These are phyloP conservation scores for Habrosyne pyritoides DNA, from an alignment of 2,888 invertebrate species.

Conservation along the genomic window DNA sequence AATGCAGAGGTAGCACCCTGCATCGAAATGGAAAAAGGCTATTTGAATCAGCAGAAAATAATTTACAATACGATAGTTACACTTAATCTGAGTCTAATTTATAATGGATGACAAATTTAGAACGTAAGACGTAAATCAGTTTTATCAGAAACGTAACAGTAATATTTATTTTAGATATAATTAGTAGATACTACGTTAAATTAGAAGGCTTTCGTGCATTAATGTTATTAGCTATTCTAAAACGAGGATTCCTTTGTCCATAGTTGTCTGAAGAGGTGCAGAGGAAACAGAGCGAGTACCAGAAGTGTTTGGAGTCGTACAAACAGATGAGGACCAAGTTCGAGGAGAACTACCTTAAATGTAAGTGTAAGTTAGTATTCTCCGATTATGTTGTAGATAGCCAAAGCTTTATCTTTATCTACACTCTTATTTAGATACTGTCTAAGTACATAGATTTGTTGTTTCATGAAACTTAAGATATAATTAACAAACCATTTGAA, in stretches of 20 bases:
- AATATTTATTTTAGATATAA: background rate
- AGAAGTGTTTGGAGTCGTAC: slow-evolving; percentile 94
- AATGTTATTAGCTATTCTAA: slow-evolving; percentile 15
- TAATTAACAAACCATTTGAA: too few relatives aligned
- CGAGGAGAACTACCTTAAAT: slow-evolving; percentile 96
- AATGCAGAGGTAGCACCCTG: too few relatives aligned
- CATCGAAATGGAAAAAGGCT: too few relatives aligned
- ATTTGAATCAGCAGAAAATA: too few relatives aligned
- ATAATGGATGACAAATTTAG: background rate
- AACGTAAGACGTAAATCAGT: background rate
- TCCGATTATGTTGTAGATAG: slow-evolving; percentile 11
- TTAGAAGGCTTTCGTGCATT: too few relatives aligned
- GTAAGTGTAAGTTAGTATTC: slow-evolving; percentile 71
- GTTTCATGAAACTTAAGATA: too few relatives aligned
- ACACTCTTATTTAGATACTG: too few relatives aligned
- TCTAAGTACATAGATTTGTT: too few relatives aligned
- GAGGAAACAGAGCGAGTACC: slow-evolving; percentile 94
- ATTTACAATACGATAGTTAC: background rate
- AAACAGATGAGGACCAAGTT: slow-evolving; percentile 94
- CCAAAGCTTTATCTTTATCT: slow-evolving; percentile 6
- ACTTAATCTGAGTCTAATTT: background rate
- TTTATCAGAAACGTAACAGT: background rate
- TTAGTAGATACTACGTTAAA: too few relatives aligned
- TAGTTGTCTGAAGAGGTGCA: slow-evolving; percentile 95
- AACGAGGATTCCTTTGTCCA: slow-evolving; percentile 53